Conservation (phyloP, 2,888 invertebrate genomes). For the Dasypogon diadema region DNA sequence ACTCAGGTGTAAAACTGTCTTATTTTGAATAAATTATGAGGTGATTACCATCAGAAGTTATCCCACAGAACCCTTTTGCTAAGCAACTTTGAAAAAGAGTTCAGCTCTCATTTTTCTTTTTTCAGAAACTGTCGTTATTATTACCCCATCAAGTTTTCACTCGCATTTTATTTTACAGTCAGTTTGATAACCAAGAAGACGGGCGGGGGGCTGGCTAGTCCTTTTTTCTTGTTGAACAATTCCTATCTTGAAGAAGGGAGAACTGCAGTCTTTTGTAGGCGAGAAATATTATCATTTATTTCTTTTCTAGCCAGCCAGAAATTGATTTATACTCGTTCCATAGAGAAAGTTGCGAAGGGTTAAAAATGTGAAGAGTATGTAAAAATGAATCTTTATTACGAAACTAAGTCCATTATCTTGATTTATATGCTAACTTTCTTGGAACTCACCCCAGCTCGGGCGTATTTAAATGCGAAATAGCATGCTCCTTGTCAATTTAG, state of each 20-base stretch:
- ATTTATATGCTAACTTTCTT: constrained; percentile 39
- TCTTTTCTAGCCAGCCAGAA: constrained; percentile 21
- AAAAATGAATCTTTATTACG: constrained; percentile 42
- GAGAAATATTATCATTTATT: constrained; percentile 30
- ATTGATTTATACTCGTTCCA: constrained; percentile 28
- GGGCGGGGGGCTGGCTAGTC: no score
- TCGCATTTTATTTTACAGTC: no score
- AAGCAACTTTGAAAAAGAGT: neutral
- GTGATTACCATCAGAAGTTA: neutral
- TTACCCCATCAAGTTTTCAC: no score
- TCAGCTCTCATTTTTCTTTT: neutral
- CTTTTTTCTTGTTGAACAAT: no score
- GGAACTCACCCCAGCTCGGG: constrained; percentile 6
- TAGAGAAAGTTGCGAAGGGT: constrained; percentile 25
- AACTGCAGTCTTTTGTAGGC: constrained; percentile 18
- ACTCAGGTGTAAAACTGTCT: neutral
- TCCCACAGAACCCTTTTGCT: neutral
- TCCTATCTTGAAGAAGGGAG: neutral
- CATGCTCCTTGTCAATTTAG: constrained; percentile 40
- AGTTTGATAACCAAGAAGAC: no score
- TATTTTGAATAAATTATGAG: neutral
- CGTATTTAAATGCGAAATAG: constrained; percentile 43
- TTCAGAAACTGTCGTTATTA: no score
- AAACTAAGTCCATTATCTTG: constrained; percentile 46
- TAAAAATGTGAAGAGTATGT: constrained; percentile 30